Evolutionary conservation across 2,888 invertebrate genomes (phyloP).

Genomic region (Cheilosia grossa): DNA sequence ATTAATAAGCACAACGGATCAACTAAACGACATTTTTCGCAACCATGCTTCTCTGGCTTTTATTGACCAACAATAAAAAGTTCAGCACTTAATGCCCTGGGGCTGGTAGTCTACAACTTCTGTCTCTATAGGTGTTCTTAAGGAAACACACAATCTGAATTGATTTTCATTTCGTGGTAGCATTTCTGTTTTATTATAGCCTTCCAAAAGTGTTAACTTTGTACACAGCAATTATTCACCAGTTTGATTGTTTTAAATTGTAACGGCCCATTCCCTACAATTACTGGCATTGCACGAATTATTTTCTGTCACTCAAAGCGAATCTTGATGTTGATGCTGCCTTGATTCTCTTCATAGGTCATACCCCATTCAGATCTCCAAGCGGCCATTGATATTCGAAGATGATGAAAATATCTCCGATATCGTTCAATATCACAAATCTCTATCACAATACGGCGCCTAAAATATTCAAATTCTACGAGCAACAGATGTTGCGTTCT

Average conservation of each 20-base stretch:
- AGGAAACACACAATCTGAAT: not conserved
- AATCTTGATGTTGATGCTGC: too few relatives aligned
- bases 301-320: too few relatives aligned
- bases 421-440: slow-evolving; percentile 16
- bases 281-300: slow-evolving; percentile 3
- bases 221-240: slow-evolving; percentile 24
- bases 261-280: slow-evolving; percentile 15
- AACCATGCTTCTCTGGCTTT: too few relatives aligned
- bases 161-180: not conserved
- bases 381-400: slow-evolving; percentile 35
- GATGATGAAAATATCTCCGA: slow-evolving; percentile 1
- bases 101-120: too few relatives aligned
- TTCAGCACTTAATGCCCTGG: too few relatives aligned
- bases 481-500: slow-evolving; percentile 14
- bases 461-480: slow-evolving; percentile 53
- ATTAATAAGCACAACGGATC: too few relatives aligned
- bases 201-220: slow-evolving; percentile 45
- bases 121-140: not conserved
- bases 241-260: slow-evolving; percentile 33
- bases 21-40: too few relatives aligned
- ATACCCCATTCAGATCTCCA: not conserved
- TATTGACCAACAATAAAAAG: too few relatives aligned
- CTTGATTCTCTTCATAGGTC: too few relatives aligned
- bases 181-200: not conserved
- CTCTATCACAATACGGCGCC: slow-evolving; percentile 61